These are phyloP conservation scores for Ictidomys tridecemlineatus DNA, from an alignment of 2,113 vertebrate genomes.

Conservation along the genomic window DNA sequence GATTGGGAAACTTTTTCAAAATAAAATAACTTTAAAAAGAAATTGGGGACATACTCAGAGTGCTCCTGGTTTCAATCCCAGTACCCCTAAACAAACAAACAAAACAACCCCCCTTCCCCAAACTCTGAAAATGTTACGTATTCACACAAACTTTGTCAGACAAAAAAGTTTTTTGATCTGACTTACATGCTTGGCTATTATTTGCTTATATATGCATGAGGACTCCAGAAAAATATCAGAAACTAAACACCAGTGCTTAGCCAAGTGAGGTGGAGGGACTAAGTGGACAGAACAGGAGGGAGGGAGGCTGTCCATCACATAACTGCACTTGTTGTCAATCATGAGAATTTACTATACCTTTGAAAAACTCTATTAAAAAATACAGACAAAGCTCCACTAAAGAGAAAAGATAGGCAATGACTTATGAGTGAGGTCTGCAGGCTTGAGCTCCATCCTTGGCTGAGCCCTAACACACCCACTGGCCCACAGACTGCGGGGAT, in stretches of 20 bases:
- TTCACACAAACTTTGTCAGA: not conserved
- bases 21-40: too few relatives aligned
- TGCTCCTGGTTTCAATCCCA: too few relatives aligned
- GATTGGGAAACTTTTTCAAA: too few relatives aligned
- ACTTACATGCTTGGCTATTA: not conserved
- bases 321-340: not conserved
- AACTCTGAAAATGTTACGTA: not conserved
- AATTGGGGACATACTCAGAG: too few relatives aligned
- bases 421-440: too few relatives aligned
- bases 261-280: too few relatives aligned
- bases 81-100: too few relatives aligned
- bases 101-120: too few relatives aligned
- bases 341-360: not conserved
- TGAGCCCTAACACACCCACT: too few relatives aligned
- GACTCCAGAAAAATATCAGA: not conserved
- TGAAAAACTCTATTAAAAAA: not conserved
- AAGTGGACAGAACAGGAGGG: not conserved
- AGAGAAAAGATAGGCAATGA: not conserved
- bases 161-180: not conserved
- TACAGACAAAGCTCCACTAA: not conserved
- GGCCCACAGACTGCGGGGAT: too few relatives aligned
- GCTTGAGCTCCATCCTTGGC: too few relatives aligned
- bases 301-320: not conserved
- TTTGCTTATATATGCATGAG: not conserved
- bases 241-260: not conserved